phyloP scores from a whole-genome alignment of 2,113 vertebrate species.

The Perca schrenkii region DNA sequence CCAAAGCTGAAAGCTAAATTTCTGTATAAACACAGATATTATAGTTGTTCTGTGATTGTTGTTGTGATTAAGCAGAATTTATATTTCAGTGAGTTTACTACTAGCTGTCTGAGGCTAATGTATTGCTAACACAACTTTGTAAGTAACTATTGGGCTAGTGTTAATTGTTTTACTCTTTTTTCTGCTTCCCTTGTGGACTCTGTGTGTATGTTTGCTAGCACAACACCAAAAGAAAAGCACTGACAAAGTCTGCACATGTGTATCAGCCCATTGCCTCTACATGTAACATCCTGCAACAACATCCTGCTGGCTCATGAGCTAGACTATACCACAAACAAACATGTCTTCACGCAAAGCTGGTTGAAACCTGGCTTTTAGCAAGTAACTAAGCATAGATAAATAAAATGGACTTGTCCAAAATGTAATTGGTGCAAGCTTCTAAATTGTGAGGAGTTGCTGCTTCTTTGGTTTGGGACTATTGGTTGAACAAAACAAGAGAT shows the following conservation, averaged over 20 bases:
- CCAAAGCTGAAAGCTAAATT: background rate
- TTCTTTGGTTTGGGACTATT: background rate
- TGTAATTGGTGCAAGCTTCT: background rate
- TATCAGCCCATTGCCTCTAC: constrained; percentile 1
- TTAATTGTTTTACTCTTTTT: background rate
- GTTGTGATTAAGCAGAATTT: background rate
- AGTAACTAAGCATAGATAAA: background rate
- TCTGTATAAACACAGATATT: background rate
- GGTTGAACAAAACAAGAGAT: background rate
- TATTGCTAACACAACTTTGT: background rate
- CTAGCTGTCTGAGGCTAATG: background rate
- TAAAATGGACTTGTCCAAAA: background rate
- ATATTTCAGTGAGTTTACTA: background rate
- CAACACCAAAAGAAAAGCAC: background rate
- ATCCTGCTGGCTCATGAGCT: constrained; percentile 22
- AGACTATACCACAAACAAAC: constrained; percentile 27
- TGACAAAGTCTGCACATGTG: background rate
- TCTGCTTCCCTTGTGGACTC: background rate
- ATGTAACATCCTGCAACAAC: constrained; percentile 32
- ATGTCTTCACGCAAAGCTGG: background rate
- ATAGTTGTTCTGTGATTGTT: too few species aligned
- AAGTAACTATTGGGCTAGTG: background rate
- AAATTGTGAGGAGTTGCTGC: background rate
- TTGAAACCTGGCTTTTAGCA: background rate
- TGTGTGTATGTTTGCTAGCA: background rate